A percentile compares a stretch with the other conserved stretches of the same genome.
These are phyloP conservation scores for Ameiurus melas DNA, from an alignment of 2,113 vertebrate genomes.

Conservation along the genomic window DNA sequence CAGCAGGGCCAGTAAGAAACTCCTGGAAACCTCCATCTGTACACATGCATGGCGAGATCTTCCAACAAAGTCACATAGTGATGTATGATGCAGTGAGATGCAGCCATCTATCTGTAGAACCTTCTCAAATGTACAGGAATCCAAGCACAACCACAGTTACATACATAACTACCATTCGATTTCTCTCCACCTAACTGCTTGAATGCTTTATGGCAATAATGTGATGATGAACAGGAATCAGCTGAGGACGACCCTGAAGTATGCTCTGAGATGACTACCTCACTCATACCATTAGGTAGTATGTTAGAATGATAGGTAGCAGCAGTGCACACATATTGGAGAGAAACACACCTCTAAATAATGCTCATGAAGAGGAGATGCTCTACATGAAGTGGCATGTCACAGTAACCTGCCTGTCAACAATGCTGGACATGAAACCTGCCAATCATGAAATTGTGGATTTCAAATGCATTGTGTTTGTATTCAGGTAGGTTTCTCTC, in stretches of 20 bases:
- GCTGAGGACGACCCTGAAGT: neutral
- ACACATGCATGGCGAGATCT: neutral
- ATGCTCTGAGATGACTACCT: neutral
- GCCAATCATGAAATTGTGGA: neutral
- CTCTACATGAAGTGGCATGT: neutral
- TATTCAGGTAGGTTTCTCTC: neutral
- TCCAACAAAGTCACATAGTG: neutral
- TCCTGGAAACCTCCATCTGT: neutral
- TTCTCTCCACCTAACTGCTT: neutral
- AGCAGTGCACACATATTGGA: neutral
- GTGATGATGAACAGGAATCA: neutral
- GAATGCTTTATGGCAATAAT: neutral
- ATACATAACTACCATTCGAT: neutral
- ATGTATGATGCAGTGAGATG: neutral
- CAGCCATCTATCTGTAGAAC: neutral
- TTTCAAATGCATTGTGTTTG: neutral
- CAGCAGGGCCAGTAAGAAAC: neutral
- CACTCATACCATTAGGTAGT: neutral
- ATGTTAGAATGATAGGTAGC: neutral
- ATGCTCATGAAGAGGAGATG: neutral
- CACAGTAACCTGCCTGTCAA: neutral
- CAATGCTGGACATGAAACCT: neutral
- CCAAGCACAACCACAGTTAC: neutral
- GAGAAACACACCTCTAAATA: neutral
- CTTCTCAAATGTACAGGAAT: neutral